Base-by-base conservation (phyloP, 2,113 vertebrate species). In the Rhombomys opimus region DNA sequence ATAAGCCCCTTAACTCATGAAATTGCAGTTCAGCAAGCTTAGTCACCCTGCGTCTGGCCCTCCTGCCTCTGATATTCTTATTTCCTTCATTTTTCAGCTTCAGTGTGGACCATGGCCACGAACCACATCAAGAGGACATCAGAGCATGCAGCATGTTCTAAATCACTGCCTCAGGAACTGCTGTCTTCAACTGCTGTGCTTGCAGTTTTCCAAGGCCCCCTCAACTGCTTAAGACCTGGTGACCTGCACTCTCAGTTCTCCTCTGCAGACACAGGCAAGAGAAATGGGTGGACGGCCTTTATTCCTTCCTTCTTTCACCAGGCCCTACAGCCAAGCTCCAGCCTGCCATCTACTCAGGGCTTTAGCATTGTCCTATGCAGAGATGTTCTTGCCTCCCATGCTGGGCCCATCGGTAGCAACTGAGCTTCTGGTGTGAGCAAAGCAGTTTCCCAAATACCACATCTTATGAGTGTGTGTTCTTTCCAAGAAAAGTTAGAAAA, bases 371-470 rank as follows among this genome's bases (percentile, higher is more conserved):
- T 90, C 7, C n/a, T 23, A 52, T 9, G 4, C 1, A 30, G 23
- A 70, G 27, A 32, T 61, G 11, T 85, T 87, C 15, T 75, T 88
- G 65, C 38, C 27, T 30, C 22, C 86, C 93, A 65, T 93, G 23
- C 46, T 73, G 23, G 41, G 67, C 30, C 23, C 93, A 73, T 50
- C 38, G 76, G 46, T 57, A 93, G 72, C 52, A 75, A 57, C 30
- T 87, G 54, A 70, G 50, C 30, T 84, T 91, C 82, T 75, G 35
- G 35, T 87, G 32, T 94, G n/a, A 86, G 84, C 38, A 84, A 96
- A 93, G 25, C 30, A 89, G 8, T 52, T 32, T 85, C 11, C 57
- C 84, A 75, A 87, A 92, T 61, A 67, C 17, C 35, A 65, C n/a
- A 9, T 85, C 77, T 32, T 57, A 91, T 50, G 68, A 61, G 32